Evolutionary conservation across 1,140 invertebrate genomes (phyloP).

Genomic region (Pogonomyrmex californicus): DNA sequence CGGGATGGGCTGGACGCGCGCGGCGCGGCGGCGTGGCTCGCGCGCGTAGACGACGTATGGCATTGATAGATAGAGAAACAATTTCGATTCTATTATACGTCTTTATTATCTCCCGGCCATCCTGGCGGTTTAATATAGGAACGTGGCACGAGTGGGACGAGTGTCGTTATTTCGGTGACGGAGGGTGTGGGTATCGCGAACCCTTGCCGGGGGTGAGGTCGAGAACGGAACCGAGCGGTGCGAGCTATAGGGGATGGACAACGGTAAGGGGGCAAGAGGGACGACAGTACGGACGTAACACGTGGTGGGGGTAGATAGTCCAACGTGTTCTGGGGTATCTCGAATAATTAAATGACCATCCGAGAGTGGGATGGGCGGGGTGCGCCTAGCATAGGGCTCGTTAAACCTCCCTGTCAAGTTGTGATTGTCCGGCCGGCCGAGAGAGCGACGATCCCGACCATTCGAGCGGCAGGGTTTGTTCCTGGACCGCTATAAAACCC

Average conservation of each 20-base stretch:
- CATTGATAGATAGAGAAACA: constrained; percentile 87
- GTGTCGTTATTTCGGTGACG: constrained; percentile 70
- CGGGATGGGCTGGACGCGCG: constrained; percentile 61
- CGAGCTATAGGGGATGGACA: constrained; percentile 45
- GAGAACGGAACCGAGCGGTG: constrained; percentile 67
- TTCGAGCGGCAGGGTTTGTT: constrained; percentile 80
- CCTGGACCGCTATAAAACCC: constrained; percentile 84
- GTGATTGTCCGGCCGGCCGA: constrained; percentile 84
- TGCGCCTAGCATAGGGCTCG: constrained; percentile 84
- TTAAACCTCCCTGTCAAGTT: constrained; percentile 87
- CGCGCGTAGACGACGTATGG: constrained; percentile 76
- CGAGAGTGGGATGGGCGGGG: constrained; percentile 77
- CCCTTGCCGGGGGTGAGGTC: constrained; percentile 60
- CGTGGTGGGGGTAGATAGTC: constrained; percentile 71
- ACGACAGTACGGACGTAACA: constrained; percentile 51
- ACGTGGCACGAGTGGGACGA: constrained; percentile 77
- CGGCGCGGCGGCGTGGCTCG: constrained; percentile 14
- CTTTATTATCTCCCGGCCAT: constrained; percentile 85
- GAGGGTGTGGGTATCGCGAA: constrained; percentile 69
- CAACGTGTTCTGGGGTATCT: constrained; percentile 83
- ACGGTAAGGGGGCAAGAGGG: constrained; percentile 57
- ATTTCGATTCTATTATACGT: constrained; percentile 86
- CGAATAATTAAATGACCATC: constrained; percentile 87
- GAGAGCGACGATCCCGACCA: constrained; percentile 76
- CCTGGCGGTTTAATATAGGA: constrained; percentile 84